phyloP scores from a whole-genome alignment of 2,888 invertebrate species.

The Leptothorax acervorum region DNA sequence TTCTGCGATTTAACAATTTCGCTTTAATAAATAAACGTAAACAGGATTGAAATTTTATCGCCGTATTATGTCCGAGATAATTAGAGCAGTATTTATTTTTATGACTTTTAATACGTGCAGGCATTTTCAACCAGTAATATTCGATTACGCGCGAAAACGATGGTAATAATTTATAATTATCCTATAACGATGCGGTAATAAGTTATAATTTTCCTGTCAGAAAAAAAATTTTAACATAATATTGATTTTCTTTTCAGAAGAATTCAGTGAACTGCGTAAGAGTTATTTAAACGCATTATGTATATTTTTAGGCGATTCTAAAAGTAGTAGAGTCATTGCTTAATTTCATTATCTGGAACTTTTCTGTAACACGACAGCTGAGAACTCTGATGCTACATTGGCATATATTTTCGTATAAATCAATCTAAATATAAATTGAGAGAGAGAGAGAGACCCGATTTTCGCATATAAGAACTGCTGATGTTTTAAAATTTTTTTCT shows the following conservation, averaged over 20 bases:
- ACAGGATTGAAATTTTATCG: neutral
- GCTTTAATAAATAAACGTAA: conserved; percentile 1
- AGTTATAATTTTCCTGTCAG: neutral
- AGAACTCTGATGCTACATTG: neutral
- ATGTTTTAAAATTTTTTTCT: neutral
- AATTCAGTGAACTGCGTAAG: neutral
- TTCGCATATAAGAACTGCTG: neutral
- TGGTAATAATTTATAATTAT: conserved; percentile 7
- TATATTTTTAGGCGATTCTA: neutral
- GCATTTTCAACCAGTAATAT: neutral
- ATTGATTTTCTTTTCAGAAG: neutral
- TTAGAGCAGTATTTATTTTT: neutral
- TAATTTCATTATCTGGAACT: neutral
- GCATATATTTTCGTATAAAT: neutral
- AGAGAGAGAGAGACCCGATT: too few species aligned
- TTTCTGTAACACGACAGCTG: neutral
- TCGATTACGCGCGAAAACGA: neutral
- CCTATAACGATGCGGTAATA: neutral
- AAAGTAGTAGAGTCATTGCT: neutral
- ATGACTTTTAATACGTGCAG: neutral
- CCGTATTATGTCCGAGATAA: neutral
- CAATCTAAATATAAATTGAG: conserved; percentile 2
- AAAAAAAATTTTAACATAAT: neutral
- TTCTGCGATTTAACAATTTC: conserved; percentile 2
- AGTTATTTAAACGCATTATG: neutral